A percentile compares a stretch with the other conserved stretches of the same genome.
These are phyloP conservation scores for Eleutherodactylus coqui DNA, from an alignment of 2,797 vertebrate species.

Conservation along the genomic window DNA sequence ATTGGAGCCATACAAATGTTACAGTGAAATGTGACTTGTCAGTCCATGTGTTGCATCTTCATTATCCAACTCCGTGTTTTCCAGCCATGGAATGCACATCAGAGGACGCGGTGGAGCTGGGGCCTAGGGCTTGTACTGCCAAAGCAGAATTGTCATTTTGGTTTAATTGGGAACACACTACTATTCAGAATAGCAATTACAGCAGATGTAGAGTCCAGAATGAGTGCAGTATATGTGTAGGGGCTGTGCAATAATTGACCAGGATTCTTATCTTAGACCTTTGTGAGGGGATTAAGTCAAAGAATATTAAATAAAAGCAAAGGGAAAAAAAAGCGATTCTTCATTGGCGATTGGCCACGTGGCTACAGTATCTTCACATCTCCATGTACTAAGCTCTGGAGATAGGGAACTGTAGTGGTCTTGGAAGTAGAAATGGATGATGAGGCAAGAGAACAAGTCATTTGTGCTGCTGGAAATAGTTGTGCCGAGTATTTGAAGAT, in stretches of 20 bases:
- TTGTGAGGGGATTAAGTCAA: not conserved
- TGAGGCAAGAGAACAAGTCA: not conserved
- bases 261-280: not conserved
- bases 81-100: not conserved
- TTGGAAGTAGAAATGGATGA: constrained; percentile 12
- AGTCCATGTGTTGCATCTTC: not conserved
- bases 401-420: not conserved
- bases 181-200: not conserved
- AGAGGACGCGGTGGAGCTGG: not conserved
- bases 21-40: not conserved
- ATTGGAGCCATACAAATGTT: not conserved
- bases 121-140: not conserved
- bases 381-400: not conserved
- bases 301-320: not conserved
- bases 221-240: not conserved
- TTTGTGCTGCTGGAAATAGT: not conserved
- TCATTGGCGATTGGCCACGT: not conserved
- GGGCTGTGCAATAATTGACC: not conserved
- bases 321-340: not conserved
- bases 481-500: constrained; percentile 9
- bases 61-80: not conserved
- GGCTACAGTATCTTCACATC: not conserved
- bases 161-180: not conserved
- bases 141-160: not conserved
- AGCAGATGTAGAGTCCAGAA: not conserved